Conservation (phyloP, 2,113 vertebrate genomes). For the Pantherophis guttatus region DNA sequence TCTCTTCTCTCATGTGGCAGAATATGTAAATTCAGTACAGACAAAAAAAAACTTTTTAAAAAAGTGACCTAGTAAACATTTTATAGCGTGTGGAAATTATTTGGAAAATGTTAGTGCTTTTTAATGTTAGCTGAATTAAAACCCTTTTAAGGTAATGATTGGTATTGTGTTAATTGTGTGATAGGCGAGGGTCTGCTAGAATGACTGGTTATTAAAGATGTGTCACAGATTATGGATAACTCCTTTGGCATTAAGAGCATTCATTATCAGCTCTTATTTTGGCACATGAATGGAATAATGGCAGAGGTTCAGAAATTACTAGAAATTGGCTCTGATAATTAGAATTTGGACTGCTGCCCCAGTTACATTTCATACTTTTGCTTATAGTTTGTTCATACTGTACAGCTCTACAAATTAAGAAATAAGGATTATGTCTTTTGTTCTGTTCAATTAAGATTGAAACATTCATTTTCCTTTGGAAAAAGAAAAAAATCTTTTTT, state of each 20-base stretch:
- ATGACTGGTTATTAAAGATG: neutral
- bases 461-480: neutral
- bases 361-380: neutral
- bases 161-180: neutral
- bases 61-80: neutral
- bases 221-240: slow-evolving; percentile 22
- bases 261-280: neutral
- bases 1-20: neutral
- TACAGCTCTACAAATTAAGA: neutral
- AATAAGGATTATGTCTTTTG: neutral
- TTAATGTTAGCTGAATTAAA: neutral
- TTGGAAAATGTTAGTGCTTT: neutral
- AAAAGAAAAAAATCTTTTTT: neutral
- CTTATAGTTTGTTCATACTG: neutral
- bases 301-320: neutral
- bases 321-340: neutral
- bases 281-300: neutral
- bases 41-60: neutral
- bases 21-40: neutral
- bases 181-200: neutral
- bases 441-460: neutral
- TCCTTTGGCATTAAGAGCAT: neutral
- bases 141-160: neutral
- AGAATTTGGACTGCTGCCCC: neutral
- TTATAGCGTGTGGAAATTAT: neutral